Base-by-base conservation (phyloP, 2,888 invertebrate species). In the Patella ulyssiponensis region DNA sequence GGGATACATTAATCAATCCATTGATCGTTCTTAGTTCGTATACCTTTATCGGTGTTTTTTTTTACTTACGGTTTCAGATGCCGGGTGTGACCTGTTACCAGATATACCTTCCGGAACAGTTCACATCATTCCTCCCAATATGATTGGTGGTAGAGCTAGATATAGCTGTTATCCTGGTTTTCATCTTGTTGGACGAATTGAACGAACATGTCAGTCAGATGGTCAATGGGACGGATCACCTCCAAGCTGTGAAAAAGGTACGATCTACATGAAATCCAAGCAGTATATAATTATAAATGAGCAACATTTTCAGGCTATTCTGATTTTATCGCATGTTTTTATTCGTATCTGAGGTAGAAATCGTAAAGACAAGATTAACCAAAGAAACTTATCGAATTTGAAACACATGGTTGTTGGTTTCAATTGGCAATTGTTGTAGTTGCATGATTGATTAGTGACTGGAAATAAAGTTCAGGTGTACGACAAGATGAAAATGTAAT, bases 211-310 rank as follows among this genome's bases (percentile, higher is more conserved):
- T 75, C 74, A 77, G 15, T 77, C 80, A 1, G 82, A 84, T 71
- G 87, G 86, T 0, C 74, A 79, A 51, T 87, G 88, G 88, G 83
- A 85, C 53, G 87, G 86, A 20, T 81, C 79, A 14, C 83, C 82
- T 20, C 88, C 88, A 3, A 86, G 84, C 77, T 88, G 88, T 76
- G 85, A 84, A 69, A 82, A 84, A 82, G 87, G 87, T 88, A 73
- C 70, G 75, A 15, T 44, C 9, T 44, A 9, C 44, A 44, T 9
- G 44, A 44, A 44, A 44, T 44, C 9, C 44, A 44, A 44, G 9
- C 44, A 44, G 4, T 33, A 44, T 44, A 44, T 44, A 9, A 9
- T 44, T 44, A 44, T 9, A 9, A 44, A 44, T 44, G 33, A 44
- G 44, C 7, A 44, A 44, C 0, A 44, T 7, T 44, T 44, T 44